A percentile compares a stretch with the other conserved stretches of the same genome.
phyloP scores from a whole-genome alignment of 2,888 invertebrate genomes.

The Ichneumoninae sp. region DNA sequence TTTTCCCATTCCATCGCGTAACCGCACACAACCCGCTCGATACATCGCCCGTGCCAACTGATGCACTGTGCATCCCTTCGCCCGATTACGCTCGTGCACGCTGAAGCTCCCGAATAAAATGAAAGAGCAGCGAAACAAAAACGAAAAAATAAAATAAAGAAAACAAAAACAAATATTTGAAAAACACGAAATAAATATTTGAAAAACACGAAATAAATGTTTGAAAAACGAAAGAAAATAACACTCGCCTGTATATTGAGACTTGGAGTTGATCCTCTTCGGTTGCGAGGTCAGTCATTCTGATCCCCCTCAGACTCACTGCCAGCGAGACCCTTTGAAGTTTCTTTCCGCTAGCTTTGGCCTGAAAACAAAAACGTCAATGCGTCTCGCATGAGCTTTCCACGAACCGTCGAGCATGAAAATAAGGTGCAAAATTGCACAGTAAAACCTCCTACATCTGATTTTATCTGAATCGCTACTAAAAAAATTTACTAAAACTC shows the following conservation, averaged over 20 bases:
- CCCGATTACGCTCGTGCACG: constrained; percentile 31
- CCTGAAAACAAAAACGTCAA: constrained; percentile 82
- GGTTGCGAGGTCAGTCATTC: constrained; percentile 89
- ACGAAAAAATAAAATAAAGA: neutral
- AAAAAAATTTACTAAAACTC: no score
- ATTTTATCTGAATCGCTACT: no score
- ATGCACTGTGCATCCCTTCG: neutral
- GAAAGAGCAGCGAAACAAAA: constrained; percentile 1
- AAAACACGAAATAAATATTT: neutral
- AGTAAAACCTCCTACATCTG: neutral
- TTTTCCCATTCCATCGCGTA: constrained; percentile 27
- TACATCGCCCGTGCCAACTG: constrained; percentile 11
- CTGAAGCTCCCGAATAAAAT: neutral
- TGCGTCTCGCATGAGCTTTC: neutral
- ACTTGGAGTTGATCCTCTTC: constrained; percentile 91
- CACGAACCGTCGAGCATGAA: neutral
- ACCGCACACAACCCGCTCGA: constrained; percentile 12
- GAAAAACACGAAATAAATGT: neutral
- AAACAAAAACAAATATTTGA: neutral
- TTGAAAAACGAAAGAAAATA: neutral
- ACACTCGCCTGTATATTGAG: constrained; percentile 92
- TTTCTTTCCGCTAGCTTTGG: constrained; percentile 87
- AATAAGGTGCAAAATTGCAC: neutral
- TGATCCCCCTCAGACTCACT: constrained; percentile 91
- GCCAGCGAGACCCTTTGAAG: constrained; percentile 89